phyloP scores from a whole-genome alignment of 2,888 invertebrate species.

The Brachyptera risi region DNA sequence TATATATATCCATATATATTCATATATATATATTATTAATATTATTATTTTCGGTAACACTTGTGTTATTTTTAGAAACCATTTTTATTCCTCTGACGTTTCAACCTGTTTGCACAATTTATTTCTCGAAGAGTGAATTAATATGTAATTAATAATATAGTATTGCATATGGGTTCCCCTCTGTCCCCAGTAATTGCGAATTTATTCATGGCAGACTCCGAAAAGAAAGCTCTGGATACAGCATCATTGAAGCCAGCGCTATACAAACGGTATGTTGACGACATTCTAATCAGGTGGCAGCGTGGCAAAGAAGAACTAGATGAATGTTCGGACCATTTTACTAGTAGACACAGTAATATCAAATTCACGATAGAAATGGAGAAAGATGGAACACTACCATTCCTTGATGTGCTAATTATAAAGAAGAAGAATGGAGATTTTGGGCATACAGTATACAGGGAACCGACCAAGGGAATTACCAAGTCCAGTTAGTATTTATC shows the following conservation, averaged over 20 bases:
- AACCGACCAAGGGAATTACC: not conserved
- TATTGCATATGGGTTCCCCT: not conserved
- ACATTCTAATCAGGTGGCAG: no score
- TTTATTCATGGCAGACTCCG: not conserved
- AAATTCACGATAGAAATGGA: slow-evolving; percentile 16
- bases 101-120: not conserved
- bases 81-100: no score
- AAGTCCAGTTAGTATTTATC: no score
- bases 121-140: not conserved
- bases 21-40: no score
- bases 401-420: not conserved
- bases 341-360: not conserved
- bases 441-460: not conserved
- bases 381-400: not conserved
- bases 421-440: not conserved
- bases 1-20: no score
- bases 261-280: not conserved
- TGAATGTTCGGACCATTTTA: not conserved
- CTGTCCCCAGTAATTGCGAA: not conserved
- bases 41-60: no score
- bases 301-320: slow-evolving; percentile 1
- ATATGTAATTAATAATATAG: not conserved
- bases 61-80: no score
- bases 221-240: not conserved
- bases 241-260: not conserved